Base-by-base conservation (phyloP, 2,113 vertebrate species). In the Meriones unguiculatus region DNA sequence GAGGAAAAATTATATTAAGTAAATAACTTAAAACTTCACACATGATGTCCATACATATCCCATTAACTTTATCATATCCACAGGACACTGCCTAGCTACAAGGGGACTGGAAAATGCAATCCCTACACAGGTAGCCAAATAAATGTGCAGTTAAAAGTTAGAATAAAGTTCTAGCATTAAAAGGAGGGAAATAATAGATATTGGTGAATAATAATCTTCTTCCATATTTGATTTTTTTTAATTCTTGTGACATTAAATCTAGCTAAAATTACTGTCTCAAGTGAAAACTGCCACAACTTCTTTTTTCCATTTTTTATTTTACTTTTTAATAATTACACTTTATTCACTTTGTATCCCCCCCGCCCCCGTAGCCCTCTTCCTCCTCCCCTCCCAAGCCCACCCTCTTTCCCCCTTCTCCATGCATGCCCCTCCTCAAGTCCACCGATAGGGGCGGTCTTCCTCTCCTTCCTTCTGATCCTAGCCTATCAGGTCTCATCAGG, bases 1-100 rank as follows among this genome's bases (percentile, higher is more conserved):
- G 32, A 20, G 25, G n/a, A 11, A 5, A n/a, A 35, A 50, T 4
- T 35, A 2, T 30, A 52, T 50, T 69, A 52, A 91, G 41, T 72
- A 89, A 89, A 30, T 81, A 32, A 87, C n/a, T 95, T 87, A 88
- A 96, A 89, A 90, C 7, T 41, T 90, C 4, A 77, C 2, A 1
- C 0, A 24, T 65, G 12, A 75, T 67, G 46, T 92, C 93, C 22
- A 64, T 6, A 30, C 6, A 85, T 22, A 41, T 62, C 41, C 5
- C 14, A 62, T n/a, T 50, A n/a, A 9, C 46, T 13, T n/a, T 67
- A 46, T 50, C 30, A 76, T 80, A 72, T 46, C 82, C 90, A 91
- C 10, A 88, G 50, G 30, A 64, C 22, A 38, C 22, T n/a, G 13
- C 2, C 24, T 59, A 69, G 2, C 32, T 73, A 30, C 30, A 65